Conservation (phyloP, 2,113 vertebrate genomes). For the Capreolus pygargus region DNA sequence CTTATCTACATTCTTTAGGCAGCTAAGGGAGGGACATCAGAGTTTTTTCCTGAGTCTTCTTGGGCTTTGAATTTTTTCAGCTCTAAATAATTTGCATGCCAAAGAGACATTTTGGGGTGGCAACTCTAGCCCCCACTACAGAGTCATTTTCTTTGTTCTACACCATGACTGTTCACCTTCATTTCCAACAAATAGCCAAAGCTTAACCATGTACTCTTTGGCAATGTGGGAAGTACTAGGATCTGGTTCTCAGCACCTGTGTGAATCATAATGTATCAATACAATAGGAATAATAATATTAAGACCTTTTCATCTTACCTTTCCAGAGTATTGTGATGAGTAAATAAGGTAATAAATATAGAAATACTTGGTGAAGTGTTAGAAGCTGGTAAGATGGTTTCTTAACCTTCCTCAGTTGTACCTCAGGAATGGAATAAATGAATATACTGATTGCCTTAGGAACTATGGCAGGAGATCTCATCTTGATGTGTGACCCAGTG, state of each 20-base stretch:
- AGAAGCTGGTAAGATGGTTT: neutral
- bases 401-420: neutral
- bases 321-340: neutral
- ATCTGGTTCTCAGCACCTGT: neutral
- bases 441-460: neutral
- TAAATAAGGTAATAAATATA: neutral
- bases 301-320: neutral
- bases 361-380: slow-evolving; percentile 14
- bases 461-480: neutral
- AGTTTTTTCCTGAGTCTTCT: neutral
- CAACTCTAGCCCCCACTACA: neutral
- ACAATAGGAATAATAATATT: neutral
- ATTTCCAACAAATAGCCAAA: neutral
- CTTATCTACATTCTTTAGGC: neutral
- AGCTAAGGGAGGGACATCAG: neutral
- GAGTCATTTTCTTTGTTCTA: neutral
- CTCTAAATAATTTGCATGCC: neutral
- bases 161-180: neutral
- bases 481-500: neutral
- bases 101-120: neutral
- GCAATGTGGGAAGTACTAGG: neutral
- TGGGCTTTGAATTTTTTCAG: neutral
- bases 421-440: neutral
- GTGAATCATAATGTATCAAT: neutral
- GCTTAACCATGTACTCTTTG: neutral